phyloP scores from a whole-genome alignment of 2,888 invertebrate genomes.

The Standfussiana lucernea region DNA sequence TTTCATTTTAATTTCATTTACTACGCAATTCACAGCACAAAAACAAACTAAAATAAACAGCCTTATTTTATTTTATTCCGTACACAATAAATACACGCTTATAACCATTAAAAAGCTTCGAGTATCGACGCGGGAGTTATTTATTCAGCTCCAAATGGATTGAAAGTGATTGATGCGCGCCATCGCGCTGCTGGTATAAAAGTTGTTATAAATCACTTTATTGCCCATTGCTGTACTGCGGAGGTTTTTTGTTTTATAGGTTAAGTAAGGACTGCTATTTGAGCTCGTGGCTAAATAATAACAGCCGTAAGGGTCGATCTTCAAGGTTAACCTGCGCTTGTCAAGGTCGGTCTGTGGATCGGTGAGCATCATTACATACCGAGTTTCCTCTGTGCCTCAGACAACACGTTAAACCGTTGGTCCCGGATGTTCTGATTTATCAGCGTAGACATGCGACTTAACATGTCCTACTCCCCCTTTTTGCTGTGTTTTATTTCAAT shows the following conservation, averaged over 20 bases:
- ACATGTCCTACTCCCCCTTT: too few relatives aligned
- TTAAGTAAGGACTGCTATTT: neutral
- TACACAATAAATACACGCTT: conserved; percentile 59
- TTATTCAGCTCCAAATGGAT: conserved; percentile 73
- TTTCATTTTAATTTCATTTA: neutral
- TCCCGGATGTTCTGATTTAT: too few relatives aligned
- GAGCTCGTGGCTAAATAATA: too few relatives aligned
- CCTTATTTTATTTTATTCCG: conserved; percentile 33
- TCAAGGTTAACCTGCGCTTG: too few relatives aligned
- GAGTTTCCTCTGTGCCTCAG: too few relatives aligned
- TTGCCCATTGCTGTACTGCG: conserved; percentile 44
- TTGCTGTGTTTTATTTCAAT: too few relatives aligned
- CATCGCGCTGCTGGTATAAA: conserved; percentile 54
- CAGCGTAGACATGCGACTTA: too few relatives aligned
- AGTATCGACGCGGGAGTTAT: conserved; percentile 68
- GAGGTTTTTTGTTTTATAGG: conserved; percentile 21
- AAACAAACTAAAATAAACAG: conserved; percentile 22
- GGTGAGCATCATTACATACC: too few relatives aligned
- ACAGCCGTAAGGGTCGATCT: too few relatives aligned
- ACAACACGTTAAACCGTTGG: too few relatives aligned
- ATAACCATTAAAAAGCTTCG: conserved; percentile 67
- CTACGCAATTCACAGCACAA: neutral
- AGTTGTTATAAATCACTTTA: conserved; percentile 65
- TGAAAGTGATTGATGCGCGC: conserved; percentile 72
- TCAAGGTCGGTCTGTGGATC: too few relatives aligned